Percentiles rank a stretch among this genome's conserved stretches.
Conservation (phyloP, 64 coral and sea anemone genomes). For the Catalaphyllia jardinei region DNA sequence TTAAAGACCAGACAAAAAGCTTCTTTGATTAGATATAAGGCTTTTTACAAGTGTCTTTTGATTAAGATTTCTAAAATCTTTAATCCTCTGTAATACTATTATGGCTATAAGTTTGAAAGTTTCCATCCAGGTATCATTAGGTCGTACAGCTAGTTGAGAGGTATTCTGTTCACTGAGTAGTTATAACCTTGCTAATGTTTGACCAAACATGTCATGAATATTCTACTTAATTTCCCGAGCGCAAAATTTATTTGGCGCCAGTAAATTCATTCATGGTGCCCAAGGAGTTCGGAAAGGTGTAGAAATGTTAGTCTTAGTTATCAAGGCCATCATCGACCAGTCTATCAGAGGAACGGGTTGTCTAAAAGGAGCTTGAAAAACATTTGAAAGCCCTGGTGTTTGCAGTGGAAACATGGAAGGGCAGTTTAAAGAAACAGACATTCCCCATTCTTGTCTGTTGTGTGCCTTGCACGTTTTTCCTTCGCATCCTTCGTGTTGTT, state of each 20-base stretch:
- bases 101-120: not conserved
- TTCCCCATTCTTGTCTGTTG: not conserved
- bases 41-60: not conserved
- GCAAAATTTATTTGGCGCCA: not conserved
- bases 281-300: not conserved
- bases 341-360: not conserved
- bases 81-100: not conserved
- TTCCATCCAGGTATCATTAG: not conserved
- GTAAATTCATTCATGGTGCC: not conserved
- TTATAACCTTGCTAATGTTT: not conserved
- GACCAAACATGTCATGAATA: not conserved
- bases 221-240: not conserved
- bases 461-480: not conserved
- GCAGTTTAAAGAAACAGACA: constrained; percentile 8
- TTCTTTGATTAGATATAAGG: not conserved
- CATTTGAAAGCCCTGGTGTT: constrained; percentile 3
- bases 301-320: constrained; percentile 22
- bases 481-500: not conserved
- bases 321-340: constrained; percentile 37
- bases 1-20: constrained; percentile 6
- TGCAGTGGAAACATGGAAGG: not conserved
- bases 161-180: not conserved
- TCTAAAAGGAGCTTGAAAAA: not conserved
- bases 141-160: not conserved
- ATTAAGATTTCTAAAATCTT: constrained; percentile 1